Evolutionary conservation across 2,888 invertebrate genomes (phyloP), one percentile per base, ranked within the genome.

Genomic region (Phortica magna): DNA sequence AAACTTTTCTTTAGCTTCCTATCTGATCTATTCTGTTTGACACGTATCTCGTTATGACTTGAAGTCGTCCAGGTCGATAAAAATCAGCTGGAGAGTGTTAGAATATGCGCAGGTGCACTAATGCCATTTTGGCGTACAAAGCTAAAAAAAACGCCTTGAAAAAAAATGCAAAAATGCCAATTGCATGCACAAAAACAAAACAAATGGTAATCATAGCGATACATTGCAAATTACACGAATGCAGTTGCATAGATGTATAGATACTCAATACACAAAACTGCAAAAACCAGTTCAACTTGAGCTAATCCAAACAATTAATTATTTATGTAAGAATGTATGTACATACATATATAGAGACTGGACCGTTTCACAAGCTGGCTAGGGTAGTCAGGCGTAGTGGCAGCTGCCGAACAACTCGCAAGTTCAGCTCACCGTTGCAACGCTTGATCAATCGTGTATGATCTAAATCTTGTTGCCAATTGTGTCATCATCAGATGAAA

Each of bases 271-370:
- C 39, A 77, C 55, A 74, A 72, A 79, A 79, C 71, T 80, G 79
- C 83, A 82, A 77, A 61, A 83, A 82, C 85, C 88, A 77, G 85
- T 85, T 84, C 83, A 72, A 79, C 81, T 78, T 76, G 79, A 81
- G 65, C 77, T 77, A 76, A 79, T 76, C 75, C 78, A 82, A 80
- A 82, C 81, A 81, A 85, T 87, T 82, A 87, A 85, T 85, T 88
- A 85, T 78, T 79, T 76, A 39, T 31, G 9, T 64, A 17, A 31
- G 12, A 39, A 31, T 39, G 64, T 14, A 31, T 64, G 48, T 12
- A 48, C 7, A 7, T 48, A 48, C 10, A 43, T 43, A 10, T 43
- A 43, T 6, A 43, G 6, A 48, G 48, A 48, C 10, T 48, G 48
- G 14, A 48, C 48, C 48, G 48, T 12, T 48, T 48, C 48, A 12